Conservation (phyloP, 2,888 invertebrate species). For the Strigamia transsilvanica region DNA sequence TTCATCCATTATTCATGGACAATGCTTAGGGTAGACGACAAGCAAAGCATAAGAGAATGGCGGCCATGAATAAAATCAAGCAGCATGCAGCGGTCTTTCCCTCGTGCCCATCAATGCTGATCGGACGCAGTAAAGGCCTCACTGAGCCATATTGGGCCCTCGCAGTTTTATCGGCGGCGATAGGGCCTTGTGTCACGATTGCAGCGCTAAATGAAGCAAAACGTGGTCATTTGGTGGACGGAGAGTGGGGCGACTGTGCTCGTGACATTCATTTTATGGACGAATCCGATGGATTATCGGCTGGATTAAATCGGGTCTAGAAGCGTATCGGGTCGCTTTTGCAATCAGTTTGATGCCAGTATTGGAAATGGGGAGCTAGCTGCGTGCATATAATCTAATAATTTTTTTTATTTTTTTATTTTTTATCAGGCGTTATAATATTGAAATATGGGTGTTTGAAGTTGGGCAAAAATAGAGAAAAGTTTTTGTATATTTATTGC, state of each 20-base stretch:
- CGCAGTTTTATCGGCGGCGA: neutral
- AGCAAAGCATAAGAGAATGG: conserved; percentile 8
- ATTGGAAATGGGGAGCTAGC: neutral
- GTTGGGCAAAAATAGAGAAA: no score
- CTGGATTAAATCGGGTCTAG: conserved; percentile 1
- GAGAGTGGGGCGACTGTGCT: neutral
- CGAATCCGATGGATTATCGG: conserved; percentile 1
- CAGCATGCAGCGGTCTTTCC: conserved; percentile 3
- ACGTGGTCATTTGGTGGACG: conserved; percentile 2
- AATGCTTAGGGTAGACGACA: conserved; percentile 8
- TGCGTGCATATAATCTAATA: neutral
- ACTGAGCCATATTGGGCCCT: neutral
- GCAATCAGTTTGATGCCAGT: neutral
- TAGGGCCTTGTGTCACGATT: conserved; percentile 8
- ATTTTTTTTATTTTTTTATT: no score
- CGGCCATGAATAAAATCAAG: conserved; percentile 8
- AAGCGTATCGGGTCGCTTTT: neutral
- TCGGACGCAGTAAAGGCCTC: conserved; percentile 8
- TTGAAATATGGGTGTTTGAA: no score
- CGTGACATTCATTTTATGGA: neutral
- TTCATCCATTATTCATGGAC: conserved; percentile 8
- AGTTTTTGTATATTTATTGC: no score
- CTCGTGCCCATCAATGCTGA: conserved; percentile 3
- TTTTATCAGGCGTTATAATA: neutral
- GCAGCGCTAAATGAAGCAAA: conserved; percentile 3